Evolutionary conservation across 35 echinoderm and acorn worm species (phyloP).

Genomic region (Anneissia japonica): DNA sequence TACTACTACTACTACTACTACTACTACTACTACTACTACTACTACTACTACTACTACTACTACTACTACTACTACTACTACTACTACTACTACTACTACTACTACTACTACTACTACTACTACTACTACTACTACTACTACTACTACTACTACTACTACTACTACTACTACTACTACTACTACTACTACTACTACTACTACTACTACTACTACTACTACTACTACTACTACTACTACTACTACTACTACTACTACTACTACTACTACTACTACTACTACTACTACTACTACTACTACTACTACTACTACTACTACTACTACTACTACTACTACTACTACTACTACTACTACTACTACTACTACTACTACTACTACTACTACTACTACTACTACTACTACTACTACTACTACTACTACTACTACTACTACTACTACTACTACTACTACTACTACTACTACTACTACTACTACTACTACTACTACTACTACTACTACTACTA

Average conservation of each 20-base stretch:
- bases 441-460: conserved; percentile 23
- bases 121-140: conserved; percentile 26
- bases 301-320: conserved; percentile 21
- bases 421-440: conserved; percentile 18
- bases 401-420: conserved; percentile 26
- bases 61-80: conserved; percentile 24
- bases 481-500: conserved; percentile 26
- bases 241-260: conserved; percentile 26
- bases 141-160: conserved; percentile 21
- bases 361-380: conserved; percentile 14
- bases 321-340: conserved; percentile 21
- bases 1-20: conserved; percentile 24
- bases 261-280: conserved; percentile 23
- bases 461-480: conserved; percentile 15
- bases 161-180: conserved; percentile 3
- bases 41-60: conserved; percentile 23
- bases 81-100: conserved; percentile 26
- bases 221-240: conserved; percentile 17
- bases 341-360: conserved; percentile 13
- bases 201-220: conserved; percentile 3
- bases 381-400: conserved; percentile 23
- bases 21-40: conserved; percentile 23
- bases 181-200: not conserved
- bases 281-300: conserved; percentile 26
- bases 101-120: conserved; percentile 15